Conservation (phyloP, 2,113 vertebrate species). For the Rynchops niger region DNA sequence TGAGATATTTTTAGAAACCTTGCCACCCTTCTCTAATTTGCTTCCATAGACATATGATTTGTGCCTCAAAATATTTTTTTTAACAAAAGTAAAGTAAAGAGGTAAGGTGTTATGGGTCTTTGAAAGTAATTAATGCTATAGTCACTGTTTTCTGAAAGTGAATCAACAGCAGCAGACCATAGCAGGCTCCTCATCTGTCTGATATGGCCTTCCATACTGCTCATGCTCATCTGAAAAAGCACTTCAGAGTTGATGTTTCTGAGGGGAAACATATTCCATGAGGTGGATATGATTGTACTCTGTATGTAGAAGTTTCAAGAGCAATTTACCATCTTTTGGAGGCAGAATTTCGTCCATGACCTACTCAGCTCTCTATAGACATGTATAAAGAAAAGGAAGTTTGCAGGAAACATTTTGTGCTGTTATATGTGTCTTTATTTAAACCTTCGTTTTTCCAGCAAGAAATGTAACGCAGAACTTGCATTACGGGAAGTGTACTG, state of each 20-base stretch:
- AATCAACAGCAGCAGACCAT: not conserved
- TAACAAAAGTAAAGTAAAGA: not conserved
- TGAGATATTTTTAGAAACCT: not conserved
- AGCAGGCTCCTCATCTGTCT: not conserved
- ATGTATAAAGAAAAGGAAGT: not conserved
- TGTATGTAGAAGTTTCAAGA: not conserved
- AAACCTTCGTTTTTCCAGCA: not conserved
- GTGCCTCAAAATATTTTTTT: not conserved
- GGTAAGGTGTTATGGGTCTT: not conserved
- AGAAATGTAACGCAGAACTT: not conserved
- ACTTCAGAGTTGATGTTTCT: not conserved
- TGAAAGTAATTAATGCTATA: not conserved
- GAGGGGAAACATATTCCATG: not conserved
- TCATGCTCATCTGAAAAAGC: slow-evolving; percentile 14
- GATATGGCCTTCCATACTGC: not conserved
- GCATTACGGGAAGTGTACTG: not conserved
- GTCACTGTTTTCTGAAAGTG: not conserved
- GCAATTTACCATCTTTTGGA: not conserved
- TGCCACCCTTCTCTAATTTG: not conserved
- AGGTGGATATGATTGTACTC: not conserved
- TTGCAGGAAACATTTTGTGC: not conserved
- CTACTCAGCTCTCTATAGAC: not conserved
- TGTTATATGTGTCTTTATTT: not conserved
- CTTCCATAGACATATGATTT: not conserved
- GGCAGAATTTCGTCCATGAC: not conserved